Evolutionary conservation across 2,888 invertebrate species (phyloP), one percentile per base, ranked within the genome.

Genomic region (Rhagonycha lutea): DNA sequence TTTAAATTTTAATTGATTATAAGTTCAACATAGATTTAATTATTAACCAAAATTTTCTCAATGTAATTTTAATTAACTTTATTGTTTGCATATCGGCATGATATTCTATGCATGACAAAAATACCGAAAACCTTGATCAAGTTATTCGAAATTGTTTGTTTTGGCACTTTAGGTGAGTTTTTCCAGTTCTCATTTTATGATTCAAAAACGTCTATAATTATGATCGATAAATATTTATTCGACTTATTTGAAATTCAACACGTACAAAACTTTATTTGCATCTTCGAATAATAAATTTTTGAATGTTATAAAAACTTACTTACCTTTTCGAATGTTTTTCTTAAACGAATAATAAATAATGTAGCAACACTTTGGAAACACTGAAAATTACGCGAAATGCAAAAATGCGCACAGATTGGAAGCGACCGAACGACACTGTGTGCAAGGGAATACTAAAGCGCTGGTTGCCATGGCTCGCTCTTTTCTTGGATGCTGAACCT

Each of bases 401-500:
- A 24, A 63, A 63, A 70, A 62, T 29, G 29, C 70, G 29, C 62
- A 61, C 70, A 62, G 28, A 26, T 14, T 29, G 28, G 14, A 29
- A 26, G 28, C 69, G 60, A 72, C 75, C 75, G 72, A 29, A 72
- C 75, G 72, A 68, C 71, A 69, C 75, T 69, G 63, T 60, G 72
- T 60, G 14, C 72, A 69, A 72, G 72, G 68, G 72, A 72, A 72
- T 65, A 75, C 75, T 75, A 72, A 68, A 74, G 71, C 75, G 72
- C 29, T 72, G 75, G 75, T 75, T 75, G 75, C 72, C 63, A 75
- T 75, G 74, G 73, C 68, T 68, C 72, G 68, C 61, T 61, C 63
- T 69, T 63, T 24, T 28, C 69, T 63, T 60, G 75, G 72, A 75
- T 72, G 75, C 75, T 75, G 75, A 26, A 32, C 68, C 70, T 12